Evolutionary conservation across 2,888 invertebrate species (phyloP).

Genomic region (Petrophora chlorosata): DNA sequence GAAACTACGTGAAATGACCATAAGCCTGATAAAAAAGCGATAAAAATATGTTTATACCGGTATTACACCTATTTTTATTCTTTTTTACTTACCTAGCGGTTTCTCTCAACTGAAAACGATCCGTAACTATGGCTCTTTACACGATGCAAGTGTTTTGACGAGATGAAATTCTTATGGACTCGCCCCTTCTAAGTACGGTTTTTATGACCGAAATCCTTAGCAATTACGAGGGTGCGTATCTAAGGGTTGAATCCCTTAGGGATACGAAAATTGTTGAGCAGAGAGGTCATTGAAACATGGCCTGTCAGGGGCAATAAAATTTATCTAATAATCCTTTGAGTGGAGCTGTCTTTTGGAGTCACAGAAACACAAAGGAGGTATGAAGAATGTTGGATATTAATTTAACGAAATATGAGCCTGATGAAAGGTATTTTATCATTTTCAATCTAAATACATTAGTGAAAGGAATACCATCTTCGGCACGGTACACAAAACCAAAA

Average conservation of each 20-base stretch:
- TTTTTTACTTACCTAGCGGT: no score
- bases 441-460: no score
- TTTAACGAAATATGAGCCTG: conserved; percentile 9
- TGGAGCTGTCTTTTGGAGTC: conserved; percentile 18
- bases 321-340: conserved; percentile 28
- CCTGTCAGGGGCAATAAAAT: conserved; percentile 29
- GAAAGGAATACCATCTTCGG: no score
- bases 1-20: no score
- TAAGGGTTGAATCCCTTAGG: conserved; percentile 28
- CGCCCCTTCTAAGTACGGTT: conserved; percentile 27
- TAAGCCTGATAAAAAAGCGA: no score
- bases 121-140: conserved; percentile 21
- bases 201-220: conserved; percentile 29
- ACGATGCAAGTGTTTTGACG: conserved; percentile 28
- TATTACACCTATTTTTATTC: no score
- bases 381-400: conserved; percentile 15
- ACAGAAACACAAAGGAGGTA: conserved; percentile 12
- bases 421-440: conserved; percentile 7
- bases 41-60: no score
- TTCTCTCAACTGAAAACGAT: no score
- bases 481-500: no score
- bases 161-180: conserved; percentile 27
- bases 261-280: conserved; percentile 25
- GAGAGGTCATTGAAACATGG: conserved; percentile 28
- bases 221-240: conserved; percentile 29